These are phyloP conservation scores for Nebria salina DNA, from an alignment of 2,888 invertebrate genomes.

Conservation along the genomic window DNA sequence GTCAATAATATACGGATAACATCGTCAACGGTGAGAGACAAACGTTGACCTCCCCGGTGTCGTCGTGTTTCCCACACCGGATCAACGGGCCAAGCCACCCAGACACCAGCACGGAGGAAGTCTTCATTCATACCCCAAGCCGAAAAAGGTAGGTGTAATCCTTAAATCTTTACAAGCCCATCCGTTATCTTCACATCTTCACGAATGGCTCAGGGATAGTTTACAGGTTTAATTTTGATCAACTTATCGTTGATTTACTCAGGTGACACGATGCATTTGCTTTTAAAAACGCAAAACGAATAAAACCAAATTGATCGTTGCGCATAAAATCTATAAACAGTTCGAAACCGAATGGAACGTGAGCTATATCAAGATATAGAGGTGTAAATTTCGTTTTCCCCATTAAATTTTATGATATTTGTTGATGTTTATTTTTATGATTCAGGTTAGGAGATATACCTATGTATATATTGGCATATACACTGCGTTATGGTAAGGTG, in stretches of 20 bases:
- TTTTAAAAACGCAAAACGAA: too few species aligned
- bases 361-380: background rate
- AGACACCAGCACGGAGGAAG: constrained; percentile 16
- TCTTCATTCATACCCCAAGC: background rate
- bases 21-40: constrained; percentile 14
- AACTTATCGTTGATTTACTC: background rate
- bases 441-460: background rate
- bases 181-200: background rate
- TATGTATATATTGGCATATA: background rate
- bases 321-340: background rate
- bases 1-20: constrained; percentile 18
- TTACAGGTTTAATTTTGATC: background rate
- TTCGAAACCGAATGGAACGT: background rate
- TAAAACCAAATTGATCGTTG: too few species aligned
- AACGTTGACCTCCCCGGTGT: constrained; percentile 14
- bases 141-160: constrained; percentile 18
- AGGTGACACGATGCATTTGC: too few species aligned
- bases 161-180: constrained; percentile 16
- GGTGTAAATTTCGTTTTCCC: background rate
- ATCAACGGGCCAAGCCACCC: constrained; percentile 12
- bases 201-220: background rate
- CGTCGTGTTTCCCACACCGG: constrained; percentile 17
- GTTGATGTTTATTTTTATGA: background rate
- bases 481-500: background rate
- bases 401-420: background rate